These are phyloP conservation scores for Hephaestus fuliginosus DNA, from an alignment of 2,797 vertebrate genomes.

Conservation along the genomic window DNA sequence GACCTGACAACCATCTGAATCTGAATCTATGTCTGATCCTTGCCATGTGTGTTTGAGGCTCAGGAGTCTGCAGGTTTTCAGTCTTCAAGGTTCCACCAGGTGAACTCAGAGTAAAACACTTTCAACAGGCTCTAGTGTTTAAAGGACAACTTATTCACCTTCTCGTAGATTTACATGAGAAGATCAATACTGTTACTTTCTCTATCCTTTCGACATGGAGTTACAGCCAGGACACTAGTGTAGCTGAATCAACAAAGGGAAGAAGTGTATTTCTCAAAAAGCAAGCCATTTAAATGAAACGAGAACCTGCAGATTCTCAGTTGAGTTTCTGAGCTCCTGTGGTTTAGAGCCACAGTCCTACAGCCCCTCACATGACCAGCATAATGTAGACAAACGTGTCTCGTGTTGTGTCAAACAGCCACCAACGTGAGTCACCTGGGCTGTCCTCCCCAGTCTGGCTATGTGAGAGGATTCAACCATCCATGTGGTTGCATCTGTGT, in stretches of 20 bases:
- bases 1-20: not conserved
- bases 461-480: constrained; percentile 93
- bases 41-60: not conserved
- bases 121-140: not conserved
- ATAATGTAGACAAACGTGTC: not conserved
- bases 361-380: not conserved
- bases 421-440: constrained; percentile 87
- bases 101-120: not conserved
- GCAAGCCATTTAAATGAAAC: not conserved
- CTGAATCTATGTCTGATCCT: not conserved
- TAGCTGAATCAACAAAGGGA: not conserved
- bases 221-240: not conserved
- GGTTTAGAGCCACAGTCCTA: not conserved
- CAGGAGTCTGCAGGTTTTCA: not conserved
- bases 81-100: not conserved
- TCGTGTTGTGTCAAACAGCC: constrained; percentile 81
- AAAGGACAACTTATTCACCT: no score
- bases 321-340: not conserved
- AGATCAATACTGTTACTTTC: no score
- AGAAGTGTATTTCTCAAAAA: not conserved
- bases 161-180: not conserved
- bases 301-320: not conserved
- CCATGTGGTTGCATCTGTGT: constrained; percentile 94
- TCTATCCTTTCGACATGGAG: no score
- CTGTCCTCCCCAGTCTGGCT: constrained; percentile 89